Evolutionary conservation across 2,888 invertebrate genomes (phyloP).

Genomic region (Parelbella ahira): DNA sequence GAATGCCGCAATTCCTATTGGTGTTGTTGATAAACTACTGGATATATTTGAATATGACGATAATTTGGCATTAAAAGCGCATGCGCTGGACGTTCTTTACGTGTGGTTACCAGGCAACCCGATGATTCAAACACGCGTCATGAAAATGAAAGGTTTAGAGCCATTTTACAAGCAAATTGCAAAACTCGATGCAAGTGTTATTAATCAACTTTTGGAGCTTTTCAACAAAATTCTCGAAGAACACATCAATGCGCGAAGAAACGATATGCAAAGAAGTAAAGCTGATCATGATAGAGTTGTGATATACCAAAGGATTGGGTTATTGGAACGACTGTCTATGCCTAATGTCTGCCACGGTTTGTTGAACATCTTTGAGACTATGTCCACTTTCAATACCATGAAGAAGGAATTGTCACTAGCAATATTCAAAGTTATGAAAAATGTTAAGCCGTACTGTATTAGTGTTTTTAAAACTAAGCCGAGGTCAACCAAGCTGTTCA

Average conservation of each 20-base stretch:
- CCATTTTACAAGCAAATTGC: constrained; percentile 56
- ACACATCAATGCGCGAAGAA: constrained; percentile 44
- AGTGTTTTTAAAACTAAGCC: constrained; percentile 35
- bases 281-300: constrained; percentile 39
- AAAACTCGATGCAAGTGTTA: constrained; percentile 44
- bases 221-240: constrained; percentile 61
- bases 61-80: constrained; percentile 48
- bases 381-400: constrained; percentile 38
- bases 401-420: constrained; percentile 39
- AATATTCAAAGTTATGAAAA: constrained; percentile 47
- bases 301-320: constrained; percentile 54
- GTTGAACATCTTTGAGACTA: constrained; percentile 45
- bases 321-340: constrained; percentile 53
- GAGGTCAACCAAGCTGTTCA: constrained; percentile 43
- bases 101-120: constrained; percentile 61
- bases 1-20: constrained; percentile 41
- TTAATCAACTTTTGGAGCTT: constrained; percentile 47
- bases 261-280: constrained; percentile 34
- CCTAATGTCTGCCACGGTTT: constrained; percentile 52
- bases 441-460: constrained; percentile 50
- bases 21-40: constrained; percentile 48
- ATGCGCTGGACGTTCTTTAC: constrained; percentile 49
- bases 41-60: constrained; percentile 54
- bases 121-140: constrained; percentile 52
- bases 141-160: constrained; percentile 58